phyloP scores from a whole-genome alignment of 2,797 vertebrate genomes.

The Argya squamiceps region DNA sequence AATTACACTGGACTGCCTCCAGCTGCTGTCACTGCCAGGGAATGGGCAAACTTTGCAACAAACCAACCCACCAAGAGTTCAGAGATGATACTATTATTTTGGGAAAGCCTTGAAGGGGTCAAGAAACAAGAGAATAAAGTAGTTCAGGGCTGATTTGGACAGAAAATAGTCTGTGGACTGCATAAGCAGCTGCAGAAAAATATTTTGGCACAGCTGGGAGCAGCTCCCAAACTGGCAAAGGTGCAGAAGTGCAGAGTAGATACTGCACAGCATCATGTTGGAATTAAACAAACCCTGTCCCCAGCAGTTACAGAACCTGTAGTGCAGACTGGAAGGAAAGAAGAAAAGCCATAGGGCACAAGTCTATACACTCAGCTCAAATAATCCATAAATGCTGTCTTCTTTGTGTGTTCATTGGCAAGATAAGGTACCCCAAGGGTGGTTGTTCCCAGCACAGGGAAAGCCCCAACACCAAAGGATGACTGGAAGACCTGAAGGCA shows the following conservation, averaged over 20 bases:
- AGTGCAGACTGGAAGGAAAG: not conserved
- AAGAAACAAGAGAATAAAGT: not conserved
- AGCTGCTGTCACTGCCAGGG: not conserved
- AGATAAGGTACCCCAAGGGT: not conserved
- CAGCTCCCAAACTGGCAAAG: not conserved
- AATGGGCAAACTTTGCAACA: not conserved
- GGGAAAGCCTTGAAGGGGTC: not conserved
- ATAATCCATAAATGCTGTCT: rapidly evolving
- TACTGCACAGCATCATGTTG: not conserved
- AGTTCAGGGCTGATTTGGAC: not conserved
- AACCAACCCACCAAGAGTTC: not conserved
- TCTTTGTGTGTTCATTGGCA: not conserved
- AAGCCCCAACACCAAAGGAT: not conserved
- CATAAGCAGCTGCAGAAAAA: not conserved
- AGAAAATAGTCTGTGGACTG: not conserved
- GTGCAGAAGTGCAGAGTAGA: not conserved
- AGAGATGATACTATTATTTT: not conserved
- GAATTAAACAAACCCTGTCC: not conserved
- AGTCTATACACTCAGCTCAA: not conserved
- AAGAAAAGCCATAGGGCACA: not conserved
- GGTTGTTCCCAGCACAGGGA: not conserved
- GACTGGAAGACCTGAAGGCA: not conserved
- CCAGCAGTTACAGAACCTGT: not conserved
- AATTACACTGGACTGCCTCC: conserved; percentile 58
- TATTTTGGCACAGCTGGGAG: not conserved